Base-by-base conservation (phyloP, 1,140 invertebrate species). In the Ostrea edulis region DNA sequence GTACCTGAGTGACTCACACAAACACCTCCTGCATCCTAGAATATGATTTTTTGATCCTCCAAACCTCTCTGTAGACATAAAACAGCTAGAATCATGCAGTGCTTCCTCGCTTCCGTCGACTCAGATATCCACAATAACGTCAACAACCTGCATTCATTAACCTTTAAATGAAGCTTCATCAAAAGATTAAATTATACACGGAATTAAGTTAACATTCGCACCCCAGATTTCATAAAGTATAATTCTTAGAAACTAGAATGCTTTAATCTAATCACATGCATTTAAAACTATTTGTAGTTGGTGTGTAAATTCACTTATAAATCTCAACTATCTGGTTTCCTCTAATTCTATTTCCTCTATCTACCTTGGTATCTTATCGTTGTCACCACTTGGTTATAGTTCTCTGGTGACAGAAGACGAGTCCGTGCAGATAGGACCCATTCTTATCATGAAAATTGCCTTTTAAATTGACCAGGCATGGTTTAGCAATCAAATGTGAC, bases 401-500 rank as follows among this genome's bases (percentile, higher is more conserved):
- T 29, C 29, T 77, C 68, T 29, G 25, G 29, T 14, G 68, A 77
- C 11, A 77, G 22, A 35, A 25, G 25, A 77, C 25, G 29, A 77
- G 25, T 77, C 29, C 22, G 25, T 35, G 25, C 22, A 77, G 68
- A 77, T 77, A 77, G 11, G 68, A 35, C 68, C 68, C 68, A 29
- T 35, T 77, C 68, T 77, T 77, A 77, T 77, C 68, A 35, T 4
- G 29, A 77, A 77, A 77, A 77, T 77, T 77, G 68, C 25, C 68
- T 77, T 77, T 77, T 77, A 77, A 77, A 77, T 77, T 77, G 68
- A 77, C 68, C 68, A 77, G 68, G 68, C 68, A 77, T 77, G 68
- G 68, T 77, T 62, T 77, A 77, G 68, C 68, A 77, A 77, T 77
- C 68, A 11, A 77, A 77, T 77, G 25, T 77, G 68, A 71, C 68